These are phyloP conservation scores for Geodia barretti DNA, from an alignment of 37 sponge, comb jelly and placozoan genomes.

Conservation along the genomic window DNA sequence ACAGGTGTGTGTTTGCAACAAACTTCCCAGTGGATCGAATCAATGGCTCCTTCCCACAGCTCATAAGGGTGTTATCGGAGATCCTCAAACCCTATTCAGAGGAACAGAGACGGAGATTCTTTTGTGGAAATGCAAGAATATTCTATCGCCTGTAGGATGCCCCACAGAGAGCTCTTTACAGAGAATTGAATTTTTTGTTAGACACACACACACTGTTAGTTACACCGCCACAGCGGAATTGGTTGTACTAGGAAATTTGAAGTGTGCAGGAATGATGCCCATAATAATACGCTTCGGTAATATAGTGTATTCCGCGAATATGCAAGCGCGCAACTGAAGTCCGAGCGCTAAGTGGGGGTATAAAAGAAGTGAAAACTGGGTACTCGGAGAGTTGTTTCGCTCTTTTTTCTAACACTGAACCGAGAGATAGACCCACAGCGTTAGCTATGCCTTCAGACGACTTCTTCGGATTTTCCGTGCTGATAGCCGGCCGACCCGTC, in stretches of 20 bases:
- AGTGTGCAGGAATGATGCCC: too few relatives aligned
- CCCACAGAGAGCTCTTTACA: too few relatives aligned
- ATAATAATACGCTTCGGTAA: too few relatives aligned
- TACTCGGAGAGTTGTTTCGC: not conserved
- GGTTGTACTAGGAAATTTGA: too few relatives aligned
- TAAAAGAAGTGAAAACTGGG: not conserved
- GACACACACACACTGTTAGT: too few relatives aligned
- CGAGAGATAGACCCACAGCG: not conserved
- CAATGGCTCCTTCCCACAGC: constrained; percentile 70
- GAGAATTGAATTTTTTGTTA: too few relatives aligned
- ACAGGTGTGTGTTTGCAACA: constrained; percentile 89
- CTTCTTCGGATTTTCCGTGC: constrained; percentile 45
- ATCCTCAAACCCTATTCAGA: constrained; percentile 43
- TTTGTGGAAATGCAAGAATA: constrained; percentile 65
- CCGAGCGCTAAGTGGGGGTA: not conserved
- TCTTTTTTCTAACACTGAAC: too few relatives aligned
- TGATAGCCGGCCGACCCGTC: constrained; percentile 48
- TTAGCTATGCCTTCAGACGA: constrained; percentile 53
- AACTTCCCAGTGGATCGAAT: constrained; percentile 93
- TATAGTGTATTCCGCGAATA: too few relatives aligned
- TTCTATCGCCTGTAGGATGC: constrained; percentile 60
- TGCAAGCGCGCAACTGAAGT: too few relatives aligned
- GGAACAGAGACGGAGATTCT: constrained; percentile 65
- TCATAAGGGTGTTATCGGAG: constrained; percentile 26
- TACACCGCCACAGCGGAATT: too few relatives aligned